phyloP scores from a whole-genome alignment of 37 sponge, comb jelly and placozoan species.

The Axinella damicornis region DNA sequence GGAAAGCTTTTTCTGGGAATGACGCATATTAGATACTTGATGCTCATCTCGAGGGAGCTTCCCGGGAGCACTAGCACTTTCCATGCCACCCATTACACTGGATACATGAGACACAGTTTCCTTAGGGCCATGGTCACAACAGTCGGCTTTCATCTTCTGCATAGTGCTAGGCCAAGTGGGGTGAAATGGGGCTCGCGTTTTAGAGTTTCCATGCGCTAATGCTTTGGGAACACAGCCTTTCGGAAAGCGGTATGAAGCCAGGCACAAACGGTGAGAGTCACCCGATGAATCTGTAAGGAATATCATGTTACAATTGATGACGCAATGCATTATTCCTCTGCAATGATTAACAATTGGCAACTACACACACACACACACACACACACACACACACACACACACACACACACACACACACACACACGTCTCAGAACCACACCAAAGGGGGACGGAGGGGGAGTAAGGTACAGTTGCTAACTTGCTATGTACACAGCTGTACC shows the following conservation, averaged over 20 bases:
- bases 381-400: too few relatives aligned
- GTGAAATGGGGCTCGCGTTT: conserved; percentile 43
- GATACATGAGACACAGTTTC: conserved; percentile 33
- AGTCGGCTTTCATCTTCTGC: too few relatives aligned
- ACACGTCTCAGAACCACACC: too few relatives aligned
- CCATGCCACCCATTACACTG: conserved; percentile 19
- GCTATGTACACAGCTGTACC: too few relatives aligned
- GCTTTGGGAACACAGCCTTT: conserved; percentile 35
- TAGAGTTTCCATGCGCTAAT: conserved; percentile 53
- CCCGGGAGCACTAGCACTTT: conserved; percentile 37
- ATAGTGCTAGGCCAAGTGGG: conserved; percentile 63
- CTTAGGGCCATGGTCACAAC: conserved; percentile 27
- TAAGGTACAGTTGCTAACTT: too few relatives aligned
- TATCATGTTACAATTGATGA: too few relatives aligned
- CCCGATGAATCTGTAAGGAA: not conserved
- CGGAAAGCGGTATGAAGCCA: conserved; percentile 47
- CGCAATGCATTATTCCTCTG: too few relatives aligned
- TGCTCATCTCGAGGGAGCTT: conserved; percentile 47
- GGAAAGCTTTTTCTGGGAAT: not conserved
- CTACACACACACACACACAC: too few relatives aligned
- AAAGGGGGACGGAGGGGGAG: too few relatives aligned
- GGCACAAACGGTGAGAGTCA: conserved; percentile 56
- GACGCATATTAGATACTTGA: conserved; percentile 35
- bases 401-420: too few relatives aligned
- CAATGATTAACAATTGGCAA: too few relatives aligned